Base-by-base conservation (phyloP, 2,888 invertebrate genomes). In the Stegana nigrithorax region DNA sequence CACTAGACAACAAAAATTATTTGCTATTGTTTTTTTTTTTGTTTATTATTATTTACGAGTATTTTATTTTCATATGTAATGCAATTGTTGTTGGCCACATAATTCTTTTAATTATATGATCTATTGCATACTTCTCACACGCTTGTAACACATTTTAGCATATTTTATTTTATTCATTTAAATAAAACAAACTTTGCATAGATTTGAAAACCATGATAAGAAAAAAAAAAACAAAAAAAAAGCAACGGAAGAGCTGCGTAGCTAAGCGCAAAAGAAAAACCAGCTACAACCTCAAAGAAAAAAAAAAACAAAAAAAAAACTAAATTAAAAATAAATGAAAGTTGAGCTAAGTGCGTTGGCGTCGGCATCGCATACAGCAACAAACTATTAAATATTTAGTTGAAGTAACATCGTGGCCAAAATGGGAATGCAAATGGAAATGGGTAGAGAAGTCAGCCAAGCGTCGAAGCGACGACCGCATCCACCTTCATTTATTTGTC, bases 101-200 rank as follows among this genome's bases (percentile, higher is more conserved):
- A 78, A 75, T 76, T 79, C 82, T 79, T 80, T 71, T 81, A 81
- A 79, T 80, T 81, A 78, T 76, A 81, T 82, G 82, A 81, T 81
- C 73, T 79, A 81, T 81, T 81, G 77, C 70, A 68, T 70, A 71
- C 73, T 73, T 78, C 73, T 70, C 66, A 70, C 73, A 73, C 69
- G 71, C 78, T 75, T 80, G 75, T 79, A 77, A 73, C 69, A 70
- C 74, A 76, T 78, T 81, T 80, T 81, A 81, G 75, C 81, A 81
- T 81, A 81, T 81, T 81, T 81, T 81, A 81, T 81, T 81, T 81
- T 82, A 80, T 81, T 81, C 78, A 80, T 80, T 79, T 78, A 77
- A 80, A 81, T 80, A 75, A 77, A 72, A 76, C 78, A 77, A 64
- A 56, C 60, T 65, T 44, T 78, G 63, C 50, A 32, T 53, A 67